phyloP scores from a whole-genome alignment of 2,888 invertebrate genomes.

The Thysanoteuthis rhombus region DNA sequence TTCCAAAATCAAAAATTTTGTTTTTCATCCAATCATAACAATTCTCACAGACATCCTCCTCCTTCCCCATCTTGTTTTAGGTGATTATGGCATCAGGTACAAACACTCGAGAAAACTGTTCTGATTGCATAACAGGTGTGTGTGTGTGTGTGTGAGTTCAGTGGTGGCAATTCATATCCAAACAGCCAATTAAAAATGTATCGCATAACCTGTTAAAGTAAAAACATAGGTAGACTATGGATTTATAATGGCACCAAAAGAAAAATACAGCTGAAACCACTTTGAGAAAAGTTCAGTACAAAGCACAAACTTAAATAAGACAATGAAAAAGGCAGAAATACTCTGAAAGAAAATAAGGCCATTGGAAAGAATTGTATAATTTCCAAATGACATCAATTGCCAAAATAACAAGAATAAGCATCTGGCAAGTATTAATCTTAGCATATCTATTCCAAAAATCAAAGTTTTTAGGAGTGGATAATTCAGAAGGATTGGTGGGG shows the following conservation, averaged over 20 bases:
- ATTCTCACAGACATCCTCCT: background rate
- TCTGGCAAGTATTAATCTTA: background rate
- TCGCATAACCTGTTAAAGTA: background rate
- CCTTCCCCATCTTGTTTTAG: background rate
- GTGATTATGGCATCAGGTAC: background rate
- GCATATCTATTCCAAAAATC: background rate
- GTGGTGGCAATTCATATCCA: background rate
- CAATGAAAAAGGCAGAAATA: background rate
- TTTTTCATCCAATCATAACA: no score
- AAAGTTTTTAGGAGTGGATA: background rate
- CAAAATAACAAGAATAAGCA: background rate
- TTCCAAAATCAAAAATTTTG: slow-evolving; percentile 12
- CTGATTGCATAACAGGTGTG: background rate
- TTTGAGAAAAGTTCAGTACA: background rate
- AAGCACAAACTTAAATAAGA: background rate
- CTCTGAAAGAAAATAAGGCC: background rate
- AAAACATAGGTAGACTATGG: background rate
- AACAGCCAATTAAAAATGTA: background rate
- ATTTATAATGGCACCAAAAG: background rate
- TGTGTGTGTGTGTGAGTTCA: background rate
- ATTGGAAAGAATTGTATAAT: background rate
- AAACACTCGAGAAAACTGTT: background rate
- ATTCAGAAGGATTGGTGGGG: no score
- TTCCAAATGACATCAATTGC: background rate
- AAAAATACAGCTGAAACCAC: background rate